Percentiles rank a stretch among this genome's conserved stretches.
Conservation (phyloP, 2,888 invertebrate species). For the Epinotia bilunana region DNA sequence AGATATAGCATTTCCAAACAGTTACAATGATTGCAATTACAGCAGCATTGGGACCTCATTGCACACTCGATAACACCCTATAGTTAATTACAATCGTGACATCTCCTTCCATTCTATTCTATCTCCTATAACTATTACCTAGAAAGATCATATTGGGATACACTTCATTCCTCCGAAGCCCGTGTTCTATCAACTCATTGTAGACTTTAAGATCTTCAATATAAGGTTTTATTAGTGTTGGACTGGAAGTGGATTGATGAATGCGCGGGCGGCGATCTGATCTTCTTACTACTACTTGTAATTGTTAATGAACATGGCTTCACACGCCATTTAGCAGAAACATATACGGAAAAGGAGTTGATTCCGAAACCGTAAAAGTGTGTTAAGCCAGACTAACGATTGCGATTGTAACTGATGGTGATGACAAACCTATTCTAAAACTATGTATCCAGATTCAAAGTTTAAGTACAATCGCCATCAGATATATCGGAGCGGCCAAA, state of each 20-base stretch:
- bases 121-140: background rate
- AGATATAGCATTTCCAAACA: conserved; percentile 22
- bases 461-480: no score
- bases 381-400: background rate
- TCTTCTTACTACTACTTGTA: conserved; percentile 53
- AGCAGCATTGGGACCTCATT: conserved; percentile 34
- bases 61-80: conserved; percentile 43
- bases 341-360: conserved; percentile 55
- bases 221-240: conserved; percentile 7
- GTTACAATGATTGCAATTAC: conserved; percentile 22
- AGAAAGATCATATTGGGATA: conserved; percentile 19
- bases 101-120: conserved; percentile 2
- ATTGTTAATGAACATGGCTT: conserved; percentile 66
- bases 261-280: conserved; percentile 55
- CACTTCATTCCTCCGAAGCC: background rate
- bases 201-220: background rate
- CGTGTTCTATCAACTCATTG: background rate
- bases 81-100: conserved; percentile 26
- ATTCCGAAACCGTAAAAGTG: conserved; percentile 39
- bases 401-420: background rate
- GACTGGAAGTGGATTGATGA: conserved; percentile 1
- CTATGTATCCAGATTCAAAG: background rate
- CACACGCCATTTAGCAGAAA: conserved; percentile 62
- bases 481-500: no score
- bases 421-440: background rate